Conservation (phyloP, 1,140 invertebrate species). For the honey bee (Apis mellifera) region DNA sequence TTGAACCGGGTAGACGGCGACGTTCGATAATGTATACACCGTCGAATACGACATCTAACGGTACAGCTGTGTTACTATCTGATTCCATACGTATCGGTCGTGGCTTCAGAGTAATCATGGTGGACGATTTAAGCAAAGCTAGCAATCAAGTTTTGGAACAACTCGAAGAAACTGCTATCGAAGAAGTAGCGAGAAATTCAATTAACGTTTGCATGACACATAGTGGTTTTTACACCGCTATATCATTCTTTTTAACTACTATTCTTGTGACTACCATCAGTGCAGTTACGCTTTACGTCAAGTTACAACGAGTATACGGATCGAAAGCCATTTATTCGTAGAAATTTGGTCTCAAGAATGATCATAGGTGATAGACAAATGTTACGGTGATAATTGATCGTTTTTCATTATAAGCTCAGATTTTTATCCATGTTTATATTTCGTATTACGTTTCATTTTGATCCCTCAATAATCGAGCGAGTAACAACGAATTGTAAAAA, state of each 20-base stretch:
- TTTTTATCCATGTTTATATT: neutral
- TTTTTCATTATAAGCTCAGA: neutral
- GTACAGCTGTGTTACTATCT: conserved; percentile 74
- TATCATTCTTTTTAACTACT: conserved; percentile 71
- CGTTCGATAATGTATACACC: conserved; percentile 80
- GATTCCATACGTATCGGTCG: conserved; percentile 84
- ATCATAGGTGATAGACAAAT: neutral
- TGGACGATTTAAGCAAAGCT: conserved; percentile 83
- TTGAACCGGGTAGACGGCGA: conserved; percentile 84
- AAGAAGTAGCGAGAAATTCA: conserved; percentile 55
- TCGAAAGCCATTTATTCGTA: conserved; percentile 67
- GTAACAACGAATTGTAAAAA: neutral
- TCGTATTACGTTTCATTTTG: neutral
- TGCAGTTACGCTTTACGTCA: conserved; percentile 72
- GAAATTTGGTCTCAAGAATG: neutral
- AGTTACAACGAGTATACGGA: conserved; percentile 70
- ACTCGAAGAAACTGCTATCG: conserved; percentile 65
- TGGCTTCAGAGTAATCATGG: conserved; percentile 85
- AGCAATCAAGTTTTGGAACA: conserved; percentile 67
- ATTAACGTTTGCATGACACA: conserved; percentile 75
- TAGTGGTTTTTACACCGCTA: conserved; percentile 73
- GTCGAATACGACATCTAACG: conserved; percentile 45
- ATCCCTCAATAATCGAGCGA: neutral
- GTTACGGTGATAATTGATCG: neutral
- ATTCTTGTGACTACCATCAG: conserved; percentile 72